Evolutionary conservation across 2,113 vertebrate species (phyloP).

Genomic region (Pyrgilauda ruficollis): DNA sequence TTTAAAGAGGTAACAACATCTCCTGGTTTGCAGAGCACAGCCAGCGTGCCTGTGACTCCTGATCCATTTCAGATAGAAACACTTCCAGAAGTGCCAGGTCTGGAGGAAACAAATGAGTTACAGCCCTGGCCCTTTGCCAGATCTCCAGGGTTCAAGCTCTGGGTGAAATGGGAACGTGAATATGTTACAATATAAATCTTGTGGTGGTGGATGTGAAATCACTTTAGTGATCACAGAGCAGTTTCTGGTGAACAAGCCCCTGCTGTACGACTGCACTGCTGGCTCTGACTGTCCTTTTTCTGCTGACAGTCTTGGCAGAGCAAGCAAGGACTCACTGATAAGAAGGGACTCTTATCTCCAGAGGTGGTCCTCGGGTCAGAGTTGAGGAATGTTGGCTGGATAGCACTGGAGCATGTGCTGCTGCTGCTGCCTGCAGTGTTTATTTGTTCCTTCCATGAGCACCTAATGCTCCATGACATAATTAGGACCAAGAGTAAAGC

Average conservation of each 20-base stretch:
- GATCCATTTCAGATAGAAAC: not conserved
- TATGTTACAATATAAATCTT: not conserved
- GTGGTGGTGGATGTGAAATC: not conserved
- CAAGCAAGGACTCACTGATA: not conserved
- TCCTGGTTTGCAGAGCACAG: not conserved
- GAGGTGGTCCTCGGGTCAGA: slow-evolving; percentile 54
- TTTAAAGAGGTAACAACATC: not conserved
- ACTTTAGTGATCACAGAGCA: not conserved
- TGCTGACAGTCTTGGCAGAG: slow-evolving; percentile 17
- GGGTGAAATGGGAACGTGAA: not conserved
- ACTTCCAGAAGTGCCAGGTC: not conserved
- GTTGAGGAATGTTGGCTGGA: slow-evolving; percentile 49
- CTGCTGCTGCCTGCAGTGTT: not conserved
- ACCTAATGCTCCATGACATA: not conserved
- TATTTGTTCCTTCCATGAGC: not conserved
- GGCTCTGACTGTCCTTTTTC: not conserved
- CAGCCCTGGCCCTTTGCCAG: not conserved
- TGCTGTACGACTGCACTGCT: not conserved
- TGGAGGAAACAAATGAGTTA: not conserved
- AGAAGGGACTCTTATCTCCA: slow-evolving; percentile 38
- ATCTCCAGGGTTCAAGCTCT: not conserved
- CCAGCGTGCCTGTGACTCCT: accelerated
- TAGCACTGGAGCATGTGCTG: not conserved
- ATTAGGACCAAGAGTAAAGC: not conserved
- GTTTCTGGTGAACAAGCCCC: not conserved